Percentiles rank a stretch among this genome's conserved stretches.
Evolutionary conservation across 2,113 vertebrate species (phyloP).

Genomic region (Anarhynchus alexandrinus): DNA sequence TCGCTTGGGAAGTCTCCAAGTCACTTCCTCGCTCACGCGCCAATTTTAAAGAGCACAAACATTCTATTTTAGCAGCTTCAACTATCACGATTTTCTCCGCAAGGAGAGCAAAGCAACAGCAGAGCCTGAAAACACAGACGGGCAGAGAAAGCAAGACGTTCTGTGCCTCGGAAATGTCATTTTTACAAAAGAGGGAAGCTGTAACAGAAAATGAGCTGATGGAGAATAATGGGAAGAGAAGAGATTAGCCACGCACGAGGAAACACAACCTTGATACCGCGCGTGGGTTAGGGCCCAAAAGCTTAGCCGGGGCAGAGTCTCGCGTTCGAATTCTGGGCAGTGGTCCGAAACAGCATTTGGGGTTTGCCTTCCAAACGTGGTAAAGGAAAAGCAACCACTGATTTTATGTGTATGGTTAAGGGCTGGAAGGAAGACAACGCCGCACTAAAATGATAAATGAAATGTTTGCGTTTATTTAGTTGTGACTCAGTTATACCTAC

Average conservation of each 20-base stretch:
- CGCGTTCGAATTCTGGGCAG: not conserved
- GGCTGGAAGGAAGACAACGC: not conserved
- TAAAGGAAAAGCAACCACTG: not conserved
- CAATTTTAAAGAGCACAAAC: not conserved
- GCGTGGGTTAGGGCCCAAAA: not conserved
- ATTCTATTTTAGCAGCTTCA: not conserved
- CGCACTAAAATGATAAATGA: not conserved
- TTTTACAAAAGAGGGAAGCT: not conserved
- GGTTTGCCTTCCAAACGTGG: not conserved
- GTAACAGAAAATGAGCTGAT: not conserved
- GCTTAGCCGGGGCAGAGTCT: not conserved
- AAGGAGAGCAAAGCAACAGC: not conserved
- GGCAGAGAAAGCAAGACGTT: not conserved
- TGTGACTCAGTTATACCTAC: not conserved
- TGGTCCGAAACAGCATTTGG: not conserved
- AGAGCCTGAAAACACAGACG: not conserved
- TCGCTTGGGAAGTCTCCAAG: not conserved
- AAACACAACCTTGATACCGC: not conserved
- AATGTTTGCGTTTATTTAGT: not conserved
- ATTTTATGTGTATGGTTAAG: not conserved
- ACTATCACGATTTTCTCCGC: not conserved
- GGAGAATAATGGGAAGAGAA: not conserved
- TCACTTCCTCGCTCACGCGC: not conserved
- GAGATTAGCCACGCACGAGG: not conserved
- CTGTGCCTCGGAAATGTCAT: not conserved